Percentiles rank a stretch among this genome's conserved stretches.
Conservation (phyloP, 2,797 vertebrate genomes). For the Tadarida brasiliensis region DNA sequence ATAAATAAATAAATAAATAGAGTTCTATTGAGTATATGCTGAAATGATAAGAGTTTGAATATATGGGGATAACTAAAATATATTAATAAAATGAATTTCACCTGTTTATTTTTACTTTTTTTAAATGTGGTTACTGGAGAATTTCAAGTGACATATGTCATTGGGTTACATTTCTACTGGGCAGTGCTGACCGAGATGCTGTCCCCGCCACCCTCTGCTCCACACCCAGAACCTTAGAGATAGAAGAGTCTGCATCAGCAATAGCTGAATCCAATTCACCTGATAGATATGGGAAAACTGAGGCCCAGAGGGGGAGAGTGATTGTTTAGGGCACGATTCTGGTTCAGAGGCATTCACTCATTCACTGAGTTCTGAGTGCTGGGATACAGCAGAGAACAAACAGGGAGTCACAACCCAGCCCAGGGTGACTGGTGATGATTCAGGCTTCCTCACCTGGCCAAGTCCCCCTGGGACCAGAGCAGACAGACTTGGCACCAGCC, state of each 20-base stretch:
- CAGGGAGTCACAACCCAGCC: neutral
- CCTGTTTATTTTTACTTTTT: conserved; percentile 1
- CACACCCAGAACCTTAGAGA: neutral
- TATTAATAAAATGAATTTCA: neutral
- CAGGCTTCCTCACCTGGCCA: neutral
- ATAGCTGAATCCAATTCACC: neutral
- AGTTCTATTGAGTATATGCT: neutral
- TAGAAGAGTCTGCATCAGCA: neutral
- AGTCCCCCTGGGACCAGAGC: neutral
- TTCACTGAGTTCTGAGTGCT: neutral
- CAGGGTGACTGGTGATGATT: neutral
- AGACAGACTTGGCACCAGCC: neutral
- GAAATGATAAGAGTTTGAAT: neutral
- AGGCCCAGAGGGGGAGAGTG: neutral
- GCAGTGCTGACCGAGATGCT: neutral
- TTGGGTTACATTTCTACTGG: neutral
- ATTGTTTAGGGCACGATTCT: neutral
- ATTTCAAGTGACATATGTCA: neutral
- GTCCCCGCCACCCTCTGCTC: neutral
- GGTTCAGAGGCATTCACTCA: neutral
- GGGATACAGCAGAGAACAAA: neutral
- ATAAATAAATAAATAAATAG: too few species aligned
- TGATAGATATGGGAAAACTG: neutral
- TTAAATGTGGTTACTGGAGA: neutral
- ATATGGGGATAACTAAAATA: neutral